phyloP scores from a whole-genome alignment of 2,888 invertebrate species.

The Pachliopta kotzebuea region DNA sequence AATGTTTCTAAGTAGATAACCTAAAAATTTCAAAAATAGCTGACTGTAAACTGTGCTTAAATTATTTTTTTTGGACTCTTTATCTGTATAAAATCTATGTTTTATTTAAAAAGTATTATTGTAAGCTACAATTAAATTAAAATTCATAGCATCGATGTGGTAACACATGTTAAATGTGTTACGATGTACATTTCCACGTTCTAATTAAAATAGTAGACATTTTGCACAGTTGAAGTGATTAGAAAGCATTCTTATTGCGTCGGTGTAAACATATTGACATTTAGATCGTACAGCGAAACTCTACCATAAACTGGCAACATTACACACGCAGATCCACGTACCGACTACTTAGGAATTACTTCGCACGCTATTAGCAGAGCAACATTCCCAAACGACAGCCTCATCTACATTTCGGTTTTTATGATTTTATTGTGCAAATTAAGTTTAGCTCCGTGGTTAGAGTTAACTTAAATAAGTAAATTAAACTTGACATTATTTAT shows the following conservation, averaged over 20 bases:
- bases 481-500: not conserved
- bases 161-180: constrained; percentile 1
- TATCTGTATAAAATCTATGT: no score
- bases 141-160: not conserved
- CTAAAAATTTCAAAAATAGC: no score
- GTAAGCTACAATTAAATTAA: not conserved
- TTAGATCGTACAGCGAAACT: constrained; percentile 13
- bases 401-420: constrained; percentile 5
- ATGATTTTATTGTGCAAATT: constrained; percentile 6
- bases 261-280: constrained; percentile 27
- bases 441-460: not conserved
- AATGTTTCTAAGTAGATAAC: no score
- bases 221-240: constrained; percentile 15
- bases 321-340: constrained; percentile 3
- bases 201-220: not conserved
- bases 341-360: constrained; percentile 11
- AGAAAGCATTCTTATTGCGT: constrained; percentile 26
- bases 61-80: no score
- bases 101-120: no score
- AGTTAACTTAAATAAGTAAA: not conserved
- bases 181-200: not conserved
- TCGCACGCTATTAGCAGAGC: constrained; percentile 11
- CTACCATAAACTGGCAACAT: constrained; percentile 16
- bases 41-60: no score
- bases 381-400: constrained; percentile 6